These are phyloP conservation scores for Cynodonichthys magdalenae DNA, from an alignment of 2,797 vertebrate species.

Conservation along the genomic window DNA sequence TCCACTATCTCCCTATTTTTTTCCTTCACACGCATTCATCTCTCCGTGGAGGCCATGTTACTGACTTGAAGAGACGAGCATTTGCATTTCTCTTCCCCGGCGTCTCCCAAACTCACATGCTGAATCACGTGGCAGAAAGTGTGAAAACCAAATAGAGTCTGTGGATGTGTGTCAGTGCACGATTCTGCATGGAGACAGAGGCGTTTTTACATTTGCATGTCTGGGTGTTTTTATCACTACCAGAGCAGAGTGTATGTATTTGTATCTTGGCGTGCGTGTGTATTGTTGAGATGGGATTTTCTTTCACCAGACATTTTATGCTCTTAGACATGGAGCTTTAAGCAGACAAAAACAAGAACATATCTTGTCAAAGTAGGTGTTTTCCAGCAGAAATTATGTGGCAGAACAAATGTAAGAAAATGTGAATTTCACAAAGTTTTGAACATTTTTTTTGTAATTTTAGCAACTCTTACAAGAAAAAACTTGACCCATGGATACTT, in stretches of 20 bases:
- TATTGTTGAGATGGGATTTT: slow-evolving; percentile 27
- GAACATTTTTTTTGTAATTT: not conserved
- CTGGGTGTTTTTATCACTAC: slow-evolving; percentile 30
- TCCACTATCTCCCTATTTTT: slow-evolving; percentile 23
- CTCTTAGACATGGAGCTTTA: slow-evolving; percentile 55
- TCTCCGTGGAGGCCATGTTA: slow-evolving; percentile 65
- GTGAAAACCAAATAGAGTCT: slow-evolving; percentile 7
- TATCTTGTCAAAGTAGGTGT: slow-evolving; percentile 38
- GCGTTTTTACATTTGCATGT: slow-evolving; percentile 30
- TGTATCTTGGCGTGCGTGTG: slow-evolving; percentile 50
- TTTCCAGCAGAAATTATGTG: slow-evolving; percentile 34
- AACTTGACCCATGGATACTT: too few species aligned
- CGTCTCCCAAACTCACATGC: slow-evolving; percentile 61
- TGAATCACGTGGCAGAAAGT: slow-evolving; percentile 53
- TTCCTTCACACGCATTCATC: slow-evolving; percentile 36
- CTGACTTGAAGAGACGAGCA: slow-evolving; percentile 63
- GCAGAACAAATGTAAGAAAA: slow-evolving; percentile 22
- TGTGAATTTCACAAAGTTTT: slow-evolving; percentile 28
- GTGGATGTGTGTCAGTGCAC: slow-evolving; percentile 1
- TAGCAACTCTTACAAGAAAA: not conserved
- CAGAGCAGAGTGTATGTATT: slow-evolving; percentile 12
- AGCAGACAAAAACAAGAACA: slow-evolving; percentile 33
- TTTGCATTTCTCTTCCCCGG: slow-evolving; percentile 72
- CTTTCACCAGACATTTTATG: slow-evolving; percentile 43
- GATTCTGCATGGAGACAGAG: slow-evolving; percentile 16